Conservation (phyloP, 1,140 invertebrate species). For the Acyrthosiphon pisum region DNA sequence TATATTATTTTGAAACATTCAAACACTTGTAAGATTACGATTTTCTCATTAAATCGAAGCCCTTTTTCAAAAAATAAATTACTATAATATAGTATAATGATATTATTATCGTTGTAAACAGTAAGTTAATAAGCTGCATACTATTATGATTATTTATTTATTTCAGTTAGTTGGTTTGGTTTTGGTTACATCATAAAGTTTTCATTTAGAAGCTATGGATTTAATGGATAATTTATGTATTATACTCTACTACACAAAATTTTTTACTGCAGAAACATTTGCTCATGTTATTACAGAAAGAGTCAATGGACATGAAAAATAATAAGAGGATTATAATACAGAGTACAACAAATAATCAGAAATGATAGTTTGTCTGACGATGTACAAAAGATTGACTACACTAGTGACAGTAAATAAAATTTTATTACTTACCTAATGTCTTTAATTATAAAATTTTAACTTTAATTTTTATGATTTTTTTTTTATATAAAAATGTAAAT, state of each 20-base stretch:
- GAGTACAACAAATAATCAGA: slow-evolving; percentile 57
- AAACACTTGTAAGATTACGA: background rate
- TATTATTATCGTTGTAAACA: background rate
- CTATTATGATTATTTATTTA: background rate
- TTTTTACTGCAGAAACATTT: slow-evolving; percentile 69
- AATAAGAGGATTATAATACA: slow-evolving; percentile 63
- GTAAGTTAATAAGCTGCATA: background rate
- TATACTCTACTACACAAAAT: slow-evolving; percentile 27
- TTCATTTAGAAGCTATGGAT: slow-evolving; percentile 78
- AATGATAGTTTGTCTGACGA: background rate
- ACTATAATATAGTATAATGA: too few species aligned
- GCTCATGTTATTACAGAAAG: slow-evolving; percentile 82
- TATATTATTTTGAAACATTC: slow-evolving; percentile 2
- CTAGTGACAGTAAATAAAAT: slow-evolving; percentile 39
- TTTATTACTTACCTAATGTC: background rate
- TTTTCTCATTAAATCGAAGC: background rate
- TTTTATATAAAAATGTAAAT: slow-evolving; percentile 7
- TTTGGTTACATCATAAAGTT: slow-evolving; percentile 80
- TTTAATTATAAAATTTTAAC: background rate
- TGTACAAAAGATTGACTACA: background rate
- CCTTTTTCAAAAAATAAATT: background rate
- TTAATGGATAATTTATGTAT: slow-evolving; percentile 67
- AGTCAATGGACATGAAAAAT: slow-evolving; percentile 75
- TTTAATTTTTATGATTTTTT: background rate
- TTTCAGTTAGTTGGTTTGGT: slow-evolving; percentile 70